These are phyloP conservation scores for Sycophila sp. DNA, from an alignment of 1,140 invertebrate genomes.

Conservation along the genomic window DNA sequence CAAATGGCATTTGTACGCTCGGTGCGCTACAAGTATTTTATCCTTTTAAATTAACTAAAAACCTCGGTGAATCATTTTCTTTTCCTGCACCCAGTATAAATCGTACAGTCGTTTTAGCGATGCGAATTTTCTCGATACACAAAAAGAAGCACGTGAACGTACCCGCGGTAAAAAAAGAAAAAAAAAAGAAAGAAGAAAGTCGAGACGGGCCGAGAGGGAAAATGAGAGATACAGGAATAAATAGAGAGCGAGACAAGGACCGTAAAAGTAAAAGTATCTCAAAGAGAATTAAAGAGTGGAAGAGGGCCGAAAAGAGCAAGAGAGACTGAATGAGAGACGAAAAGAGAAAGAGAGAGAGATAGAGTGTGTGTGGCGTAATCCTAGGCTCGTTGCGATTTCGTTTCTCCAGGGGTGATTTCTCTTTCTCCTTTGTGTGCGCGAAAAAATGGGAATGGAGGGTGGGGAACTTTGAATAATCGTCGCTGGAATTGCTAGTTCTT, in stretches of 20 bases:
- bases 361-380: not conserved
- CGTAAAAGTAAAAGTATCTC: constrained; percentile 22
- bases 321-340: not conserved
- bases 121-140: constrained; percentile 14
- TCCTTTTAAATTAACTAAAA: constrained; percentile 15
- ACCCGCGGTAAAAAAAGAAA: not conserved
- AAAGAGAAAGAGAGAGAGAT: not conserved
- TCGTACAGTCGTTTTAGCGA: not conserved
- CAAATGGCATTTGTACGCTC: too few species aligned
- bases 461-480: constrained; percentile 37
- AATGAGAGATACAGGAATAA: constrained; percentile 21
- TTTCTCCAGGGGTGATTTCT: constrained; percentile 26
- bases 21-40: not conserved
- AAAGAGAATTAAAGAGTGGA: constrained; percentile 33
- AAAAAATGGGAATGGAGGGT: constrained; percentile 25
- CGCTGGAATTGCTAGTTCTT: constrained; percentile 35
- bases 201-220: not conserved
- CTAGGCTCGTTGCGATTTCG: constrained; percentile 24
- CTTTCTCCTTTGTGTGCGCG: constrained; percentile 32
- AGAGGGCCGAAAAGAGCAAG: not conserved
- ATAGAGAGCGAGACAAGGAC: constrained; percentile 9
- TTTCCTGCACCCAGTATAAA: not conserved
- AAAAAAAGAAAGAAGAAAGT: not conserved
- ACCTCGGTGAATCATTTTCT: constrained; percentile 6
- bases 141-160: not conserved